Conservation (phyloP, 2,797 vertebrate species). For the Pipistrellus pipistrellus region DNA sequence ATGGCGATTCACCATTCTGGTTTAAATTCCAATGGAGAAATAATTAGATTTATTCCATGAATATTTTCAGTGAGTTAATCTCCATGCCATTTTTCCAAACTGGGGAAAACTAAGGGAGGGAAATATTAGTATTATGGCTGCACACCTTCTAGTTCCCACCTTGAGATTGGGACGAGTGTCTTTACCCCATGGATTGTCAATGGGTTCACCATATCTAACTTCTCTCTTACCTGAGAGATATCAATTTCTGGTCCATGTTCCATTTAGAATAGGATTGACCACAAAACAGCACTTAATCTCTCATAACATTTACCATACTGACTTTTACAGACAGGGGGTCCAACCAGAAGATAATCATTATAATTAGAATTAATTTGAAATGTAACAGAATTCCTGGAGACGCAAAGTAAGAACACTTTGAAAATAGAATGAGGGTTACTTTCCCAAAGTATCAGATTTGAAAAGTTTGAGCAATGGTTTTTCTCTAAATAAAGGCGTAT, state of each 20-base stretch:
- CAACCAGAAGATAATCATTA: background rate
- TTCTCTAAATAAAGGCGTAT: background rate
- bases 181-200: background rate
- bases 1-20: background rate
- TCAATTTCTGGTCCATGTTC: background rate
- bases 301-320: background rate
- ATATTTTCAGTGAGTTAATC: background rate
- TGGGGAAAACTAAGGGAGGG: background rate
- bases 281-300: background rate
- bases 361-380: background rate
- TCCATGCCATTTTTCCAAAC: background rate
- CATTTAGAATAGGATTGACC: background rate
- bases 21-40: background rate
- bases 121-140: background rate
- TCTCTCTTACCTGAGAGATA: background rate
- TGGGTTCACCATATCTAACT: background rate
- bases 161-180: background rate
- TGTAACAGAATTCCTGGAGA: background rate
- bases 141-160: accelerated
- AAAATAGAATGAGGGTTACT: background rate
- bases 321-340: background rate
- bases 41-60: background rate
- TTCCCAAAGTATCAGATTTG: background rate
- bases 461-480: background rate
- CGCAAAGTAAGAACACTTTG: background rate